Conservation (phyloP, 2,888 invertebrate genomes). For the Drosophila kanekoi region DNA sequence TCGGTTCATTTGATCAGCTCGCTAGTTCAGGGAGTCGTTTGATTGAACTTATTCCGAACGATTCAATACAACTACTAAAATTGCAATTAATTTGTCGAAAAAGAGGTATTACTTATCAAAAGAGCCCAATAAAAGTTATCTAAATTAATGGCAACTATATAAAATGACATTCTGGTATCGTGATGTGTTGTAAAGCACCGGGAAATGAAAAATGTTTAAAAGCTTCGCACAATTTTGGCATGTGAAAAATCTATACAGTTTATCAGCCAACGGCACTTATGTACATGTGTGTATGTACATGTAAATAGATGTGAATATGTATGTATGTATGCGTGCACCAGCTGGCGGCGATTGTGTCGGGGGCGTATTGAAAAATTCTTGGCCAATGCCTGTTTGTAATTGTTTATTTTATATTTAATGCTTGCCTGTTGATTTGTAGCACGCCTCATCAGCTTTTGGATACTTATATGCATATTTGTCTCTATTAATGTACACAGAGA, state of each 20-base stretch:
- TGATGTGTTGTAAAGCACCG: neutral
- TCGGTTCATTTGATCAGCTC: neutral
- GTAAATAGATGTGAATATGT: slow-evolving; percentile 7
- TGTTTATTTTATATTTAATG: slow-evolving; percentile 51
- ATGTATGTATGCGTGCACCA: slow-evolving; percentile 37
- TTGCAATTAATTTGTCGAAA: slow-evolving; percentile 43
- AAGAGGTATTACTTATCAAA: slow-evolving; percentile 40
- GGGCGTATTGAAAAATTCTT: slow-evolving; percentile 55
- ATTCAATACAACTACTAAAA: slow-evolving; percentile 22
- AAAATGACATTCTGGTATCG: neutral
- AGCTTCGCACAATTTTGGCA: slow-evolving; percentile 30
- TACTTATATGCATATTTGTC: slow-evolving; percentile 31
- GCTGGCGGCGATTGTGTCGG: slow-evolving; percentile 49
- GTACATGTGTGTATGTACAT: neutral
- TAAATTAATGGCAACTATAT: neutral
- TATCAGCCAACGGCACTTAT: slow-evolving; percentile 51
- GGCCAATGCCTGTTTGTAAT: slow-evolving; percentile 22
- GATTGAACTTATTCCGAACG: slow-evolving; percentile 7
- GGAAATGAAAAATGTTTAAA: slow-evolving; percentile 1
- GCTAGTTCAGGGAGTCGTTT: slow-evolving; percentile 10
- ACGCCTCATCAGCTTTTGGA: slow-evolving; percentile 30
- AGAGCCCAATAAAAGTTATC: neutral
- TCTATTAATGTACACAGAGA: slow-evolving; percentile 12
- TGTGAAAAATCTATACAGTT: slow-evolving; percentile 74
- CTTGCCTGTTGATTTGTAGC: slow-evolving; percentile 41